phyloP scores from a whole-genome alignment of 2,797 vertebrate species.

The Cynopterus sphinx region DNA sequence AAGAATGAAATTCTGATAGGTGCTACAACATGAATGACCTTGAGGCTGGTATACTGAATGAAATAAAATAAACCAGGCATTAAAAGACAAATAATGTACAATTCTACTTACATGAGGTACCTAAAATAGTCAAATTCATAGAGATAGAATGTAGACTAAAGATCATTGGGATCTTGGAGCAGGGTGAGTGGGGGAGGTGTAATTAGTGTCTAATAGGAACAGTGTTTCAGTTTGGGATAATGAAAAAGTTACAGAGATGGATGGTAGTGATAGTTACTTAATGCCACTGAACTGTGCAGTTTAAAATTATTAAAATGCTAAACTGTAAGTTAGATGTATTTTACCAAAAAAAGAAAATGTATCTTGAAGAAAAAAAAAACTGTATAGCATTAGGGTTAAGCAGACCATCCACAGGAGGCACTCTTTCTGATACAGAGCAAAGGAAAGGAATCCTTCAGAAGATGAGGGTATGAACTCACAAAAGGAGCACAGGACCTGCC shows the following conservation, averaged over 20 bases:
- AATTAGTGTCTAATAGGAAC: neutral
- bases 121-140: neutral
- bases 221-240: neutral
- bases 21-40: neutral
- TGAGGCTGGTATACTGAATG: neutral
- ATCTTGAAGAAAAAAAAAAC: neutral
- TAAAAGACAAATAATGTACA: neutral
- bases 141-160: neutral
- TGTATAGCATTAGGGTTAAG: neutral
- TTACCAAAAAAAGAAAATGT: neutral
- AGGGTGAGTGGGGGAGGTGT: fast-evolving
- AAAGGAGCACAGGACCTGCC: neutral
- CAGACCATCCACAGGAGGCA: neutral
- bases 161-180: no score
- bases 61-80: neutral
- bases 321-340: neutral
- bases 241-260: neutral
- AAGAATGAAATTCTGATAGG: neutral
- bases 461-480: fast-evolving
- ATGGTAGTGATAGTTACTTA: neutral
- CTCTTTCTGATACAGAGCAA: neutral
- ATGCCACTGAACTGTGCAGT: neutral
- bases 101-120: neutral
- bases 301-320: neutral
- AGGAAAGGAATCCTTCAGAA: neutral